Base-by-base conservation (phyloP, 2,888 invertebrate species). In the Noctua janthe region DNA sequence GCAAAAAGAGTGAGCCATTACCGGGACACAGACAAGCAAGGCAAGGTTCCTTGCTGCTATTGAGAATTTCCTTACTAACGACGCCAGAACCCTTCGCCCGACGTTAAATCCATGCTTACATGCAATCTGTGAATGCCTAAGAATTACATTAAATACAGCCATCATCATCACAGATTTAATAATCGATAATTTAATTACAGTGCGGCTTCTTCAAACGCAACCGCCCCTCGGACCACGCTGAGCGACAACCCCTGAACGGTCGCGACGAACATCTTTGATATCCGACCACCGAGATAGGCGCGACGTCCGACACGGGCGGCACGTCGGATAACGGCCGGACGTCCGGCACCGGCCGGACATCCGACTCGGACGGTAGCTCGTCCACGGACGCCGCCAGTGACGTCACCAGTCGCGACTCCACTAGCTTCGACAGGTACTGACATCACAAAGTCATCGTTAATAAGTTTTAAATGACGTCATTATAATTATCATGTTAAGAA, bases 171-270 rank as follows among this genome's bases (percentile, higher is more conserved):
- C 17, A 20, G 10, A 66, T 66, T 35, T 39, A 10, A 20, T 39
- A 69, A 69, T 47, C 0, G 23, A 54, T 43, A 0, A 56, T 67
- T 66, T 72, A n/a, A 59, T 47, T 92, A 90, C 96, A 99, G 99
- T 98, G 98, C 94, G 99, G 99, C 83, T 99, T 99, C 98, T 99
- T 99, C 97, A 99, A 99, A 94, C 98, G 99, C 92, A 98, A 99
- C 96, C 98, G 99, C 49, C 99, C 99, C 72, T 97, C 98, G 1
- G 98, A 98, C 93, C 98, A 98, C 90, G 98, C 98, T 69, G 99
- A 99, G 97, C 97, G 98, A 74, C 98, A 99, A 93, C 99, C 99
- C 4, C 95, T 99, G 88, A 98, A 98, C 94, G 97, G 98, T 47
- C 98, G 98, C 84, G 98, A 98, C 95, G 98, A 98, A 94, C 98